These are phyloP conservation scores for Cecropterus lyciades DNA, from an alignment of 1,140 invertebrate genomes.

Conservation along the genomic window DNA sequence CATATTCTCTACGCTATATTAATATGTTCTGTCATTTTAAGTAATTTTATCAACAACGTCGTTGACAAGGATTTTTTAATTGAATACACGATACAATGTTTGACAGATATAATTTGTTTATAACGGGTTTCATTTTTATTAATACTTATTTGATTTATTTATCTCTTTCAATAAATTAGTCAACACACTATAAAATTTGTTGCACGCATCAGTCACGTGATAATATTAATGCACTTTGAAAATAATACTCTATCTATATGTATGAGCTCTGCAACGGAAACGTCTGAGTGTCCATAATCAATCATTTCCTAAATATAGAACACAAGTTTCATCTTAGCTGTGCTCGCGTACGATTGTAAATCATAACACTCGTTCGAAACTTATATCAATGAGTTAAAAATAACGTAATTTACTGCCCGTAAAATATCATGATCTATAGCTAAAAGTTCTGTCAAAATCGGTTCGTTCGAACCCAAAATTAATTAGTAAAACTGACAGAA, in stretches of 20 bases:
- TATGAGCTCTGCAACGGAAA: neutral
- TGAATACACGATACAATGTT: slow-evolving; percentile 9
- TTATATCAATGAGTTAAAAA: too few relatives aligned
- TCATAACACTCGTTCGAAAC: too few relatives aligned
- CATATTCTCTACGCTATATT: slow-evolving; percentile 26
- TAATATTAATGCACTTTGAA: neutral
- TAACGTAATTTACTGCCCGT: too few relatives aligned
- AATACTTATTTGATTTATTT: neutral
- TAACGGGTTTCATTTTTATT: slow-evolving; percentile 1
- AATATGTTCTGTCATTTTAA: slow-evolving; percentile 23
- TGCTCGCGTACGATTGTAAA: too few relatives aligned
- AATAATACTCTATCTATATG: neutral
- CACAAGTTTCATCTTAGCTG: too few relatives aligned
- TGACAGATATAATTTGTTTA: slow-evolving; percentile 14
- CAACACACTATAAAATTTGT: neutral
- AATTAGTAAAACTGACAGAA: too few relatives aligned
- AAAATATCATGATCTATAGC: too few relatives aligned
- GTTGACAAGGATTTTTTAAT: slow-evolving; percentile 21
- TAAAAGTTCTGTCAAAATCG: too few relatives aligned
- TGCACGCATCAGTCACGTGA: neutral
- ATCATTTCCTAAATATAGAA: neutral
- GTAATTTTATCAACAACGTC: slow-evolving; percentile 18
- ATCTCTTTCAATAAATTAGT: neutral
- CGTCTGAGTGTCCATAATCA: neutral
- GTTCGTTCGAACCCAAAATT: too few relatives aligned